Evolutionary conservation across 2,797 vertebrate genomes (phyloP).

Genomic region (Alcedo atthis): DNA sequence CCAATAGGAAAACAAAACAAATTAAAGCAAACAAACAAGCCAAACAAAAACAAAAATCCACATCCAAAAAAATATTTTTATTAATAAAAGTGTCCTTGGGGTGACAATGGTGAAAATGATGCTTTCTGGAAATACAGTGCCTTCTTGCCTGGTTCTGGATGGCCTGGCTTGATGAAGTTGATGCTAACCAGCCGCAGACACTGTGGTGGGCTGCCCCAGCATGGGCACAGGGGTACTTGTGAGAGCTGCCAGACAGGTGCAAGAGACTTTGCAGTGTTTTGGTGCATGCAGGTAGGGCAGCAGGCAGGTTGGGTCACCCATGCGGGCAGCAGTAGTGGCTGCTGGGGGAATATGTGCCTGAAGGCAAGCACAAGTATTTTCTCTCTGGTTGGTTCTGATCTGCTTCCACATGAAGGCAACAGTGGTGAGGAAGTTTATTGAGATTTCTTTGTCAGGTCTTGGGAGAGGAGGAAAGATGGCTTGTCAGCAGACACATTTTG

Average conservation of each 20-base stretch:
- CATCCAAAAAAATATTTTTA: neutral
- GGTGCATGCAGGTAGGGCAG: neutral
- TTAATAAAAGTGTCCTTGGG: neutral
- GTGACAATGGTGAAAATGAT: rapidly evolving
- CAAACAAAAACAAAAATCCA: neutral
- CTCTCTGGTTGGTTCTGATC: neutral
- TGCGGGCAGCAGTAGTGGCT: neutral
- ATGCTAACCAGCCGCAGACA: neutral
- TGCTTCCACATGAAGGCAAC: neutral
- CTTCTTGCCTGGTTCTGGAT: neutral
- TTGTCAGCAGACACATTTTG: rapidly evolving
- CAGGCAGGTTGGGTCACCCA: neutral
- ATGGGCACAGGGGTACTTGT: neutral
- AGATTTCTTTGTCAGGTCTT: neutral
- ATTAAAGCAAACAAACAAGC: neutral
- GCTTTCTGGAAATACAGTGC: neutral
- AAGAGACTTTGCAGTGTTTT: neutral
- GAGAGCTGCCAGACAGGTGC: neutral
- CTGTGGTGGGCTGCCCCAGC: neutral
- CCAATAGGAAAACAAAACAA: neutral
- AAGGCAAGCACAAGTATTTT: rapidly evolving
- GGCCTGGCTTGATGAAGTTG: neutral
- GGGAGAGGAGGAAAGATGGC: neutral
- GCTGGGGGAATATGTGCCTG: neutral
- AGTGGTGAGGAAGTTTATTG: neutral